A percentile compares a stretch with the other conserved stretches of the same genome.
Conservation (phyloP, 30 jellyfish, hydroid and myxozoan genomes). For the Chrysaora quinquecirrha region DNA sequence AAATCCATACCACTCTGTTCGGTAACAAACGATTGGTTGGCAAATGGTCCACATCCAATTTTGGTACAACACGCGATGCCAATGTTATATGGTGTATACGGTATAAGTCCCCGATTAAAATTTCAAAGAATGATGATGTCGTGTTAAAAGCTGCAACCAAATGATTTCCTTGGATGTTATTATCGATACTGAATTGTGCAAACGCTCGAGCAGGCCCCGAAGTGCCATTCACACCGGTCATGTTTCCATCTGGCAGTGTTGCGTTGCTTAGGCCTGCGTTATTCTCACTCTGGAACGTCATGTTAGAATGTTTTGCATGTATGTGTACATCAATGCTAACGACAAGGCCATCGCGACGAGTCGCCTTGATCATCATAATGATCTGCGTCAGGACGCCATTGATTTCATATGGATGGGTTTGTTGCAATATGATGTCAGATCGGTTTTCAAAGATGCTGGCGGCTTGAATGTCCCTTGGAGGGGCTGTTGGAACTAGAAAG, state of each 20-base stretch:
- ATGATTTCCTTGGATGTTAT: background rate
- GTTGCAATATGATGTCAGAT: background rate
- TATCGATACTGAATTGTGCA: background rate
- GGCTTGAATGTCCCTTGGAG: conserved; percentile 37
- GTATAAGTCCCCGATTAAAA: conserved; percentile 18
- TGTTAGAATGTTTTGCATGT: background rate
- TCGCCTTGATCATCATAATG: background rate
- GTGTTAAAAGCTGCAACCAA: background rate
- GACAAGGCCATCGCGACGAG: conserved; percentile 37
- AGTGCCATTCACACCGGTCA: too few species aligned
- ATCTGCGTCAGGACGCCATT: conserved; percentile 42
- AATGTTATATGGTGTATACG: conserved; percentile 34
- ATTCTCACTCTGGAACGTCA: background rate
- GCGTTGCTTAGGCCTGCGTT: background rate
- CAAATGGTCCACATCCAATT: conserved; percentile 59
- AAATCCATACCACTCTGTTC: too few species aligned
- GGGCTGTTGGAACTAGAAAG: conserved; percentile 45
- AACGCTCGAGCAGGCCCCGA: too few species aligned
- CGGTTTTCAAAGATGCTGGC: background rate
- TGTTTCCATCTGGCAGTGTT: too few species aligned
- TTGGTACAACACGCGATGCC: conserved; percentile 30
- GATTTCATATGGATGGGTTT: conserved; percentile 1
- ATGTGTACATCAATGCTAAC: background rate
- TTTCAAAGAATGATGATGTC: background rate
- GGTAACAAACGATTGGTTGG: conserved; percentile 1